These are phyloP conservation scores for Erebia epiphron DNA, from an alignment of 2,888 invertebrate species.

Conservation along the genomic window DNA sequence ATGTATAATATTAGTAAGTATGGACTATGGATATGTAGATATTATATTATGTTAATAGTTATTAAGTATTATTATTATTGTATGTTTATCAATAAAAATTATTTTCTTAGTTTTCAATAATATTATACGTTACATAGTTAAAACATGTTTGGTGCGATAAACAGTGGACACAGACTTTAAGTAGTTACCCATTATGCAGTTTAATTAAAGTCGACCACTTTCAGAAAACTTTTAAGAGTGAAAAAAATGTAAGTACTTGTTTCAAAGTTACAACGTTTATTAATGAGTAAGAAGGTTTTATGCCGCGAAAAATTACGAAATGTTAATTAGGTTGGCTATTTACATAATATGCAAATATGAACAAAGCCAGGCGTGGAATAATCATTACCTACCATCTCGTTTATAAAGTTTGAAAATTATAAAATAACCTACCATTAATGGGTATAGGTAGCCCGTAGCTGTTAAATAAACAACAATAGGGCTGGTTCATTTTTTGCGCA, in stretches of 20 bases:
- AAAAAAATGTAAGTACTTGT: conserved; percentile 14
- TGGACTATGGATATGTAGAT: too few relatives aligned
- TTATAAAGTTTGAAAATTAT: not conserved
- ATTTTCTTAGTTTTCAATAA: too few relatives aligned
- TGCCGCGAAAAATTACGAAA: conserved; percentile 34
- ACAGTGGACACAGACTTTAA: not conserved
- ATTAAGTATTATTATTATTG: too few relatives aligned
- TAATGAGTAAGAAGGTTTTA: conserved; percentile 26
- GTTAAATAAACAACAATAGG: too few relatives aligned
- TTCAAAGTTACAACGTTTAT: conserved; percentile 26
- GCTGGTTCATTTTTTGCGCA: too few relatives aligned
- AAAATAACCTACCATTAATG: too few relatives aligned
- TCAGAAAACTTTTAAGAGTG: conserved; percentile 19
- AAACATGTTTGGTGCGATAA: not conserved
- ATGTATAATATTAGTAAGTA: too few relatives aligned
- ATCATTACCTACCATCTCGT: conserved; percentile 14
- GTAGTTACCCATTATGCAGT: conserved; percentile 24
- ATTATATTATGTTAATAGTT: too few relatives aligned
- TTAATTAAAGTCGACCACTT: conserved; percentile 30
- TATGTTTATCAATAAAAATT: too few relatives aligned
- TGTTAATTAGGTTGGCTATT: conserved; percentile 31
- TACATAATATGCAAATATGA: conserved; percentile 34
- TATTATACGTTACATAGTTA: not conserved
- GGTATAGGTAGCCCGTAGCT: too few relatives aligned
- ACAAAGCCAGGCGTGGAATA: conserved; percentile 19